Conservation (phyloP, 1,140 invertebrate genomes). For the Scaptomyza pallida region DNA sequence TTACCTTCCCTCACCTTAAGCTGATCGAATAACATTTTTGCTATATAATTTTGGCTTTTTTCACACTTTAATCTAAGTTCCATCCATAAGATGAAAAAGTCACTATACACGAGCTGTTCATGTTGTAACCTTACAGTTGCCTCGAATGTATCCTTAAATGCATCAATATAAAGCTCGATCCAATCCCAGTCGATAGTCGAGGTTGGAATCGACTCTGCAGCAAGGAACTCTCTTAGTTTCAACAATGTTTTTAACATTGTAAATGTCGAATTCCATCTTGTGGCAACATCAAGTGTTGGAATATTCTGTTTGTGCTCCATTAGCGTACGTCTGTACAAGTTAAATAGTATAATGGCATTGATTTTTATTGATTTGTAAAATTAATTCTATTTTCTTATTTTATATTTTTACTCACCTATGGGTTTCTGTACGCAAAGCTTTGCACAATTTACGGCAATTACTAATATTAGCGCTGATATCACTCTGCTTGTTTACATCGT, state of each 20-base stretch:
- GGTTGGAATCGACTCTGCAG: too few relatives aligned
- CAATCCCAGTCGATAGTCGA: constrained; percentile 18
- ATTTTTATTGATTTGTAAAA: too few relatives aligned
- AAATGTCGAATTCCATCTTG: constrained; percentile 12
- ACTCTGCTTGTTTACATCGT: constrained; percentile 10
- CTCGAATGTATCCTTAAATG: constrained; percentile 7
- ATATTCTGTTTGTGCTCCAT: not conserved
- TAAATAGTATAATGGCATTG: not conserved
- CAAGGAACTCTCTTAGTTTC: constrained; percentile 2
- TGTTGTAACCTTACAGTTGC: not conserved
- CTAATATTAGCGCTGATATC: constrained; percentile 3
- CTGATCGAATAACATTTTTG: not conserved
- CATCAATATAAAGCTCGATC: constrained; percentile 4
- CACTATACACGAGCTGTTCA: constrained; percentile 6
- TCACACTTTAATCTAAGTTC: constrained; percentile 18
- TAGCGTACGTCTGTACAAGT: not conserved
- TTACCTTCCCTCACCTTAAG: constrained; percentile 1
- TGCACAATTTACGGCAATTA: constrained; percentile 3
- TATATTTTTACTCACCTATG: constrained; percentile 5
- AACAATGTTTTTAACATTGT: constrained; percentile 7
- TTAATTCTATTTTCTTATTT: too few relatives aligned
- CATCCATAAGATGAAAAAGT: constrained; percentile 22
- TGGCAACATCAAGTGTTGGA: constrained; percentile 1
- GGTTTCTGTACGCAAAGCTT: constrained; percentile 1
- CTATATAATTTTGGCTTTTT: constrained; percentile 1